Evolutionary conservation across 2,113 vertebrate genomes (phyloP), one percentile per base, ranked within the genome.

Genomic region (Orientallactaga bullata): DNA sequence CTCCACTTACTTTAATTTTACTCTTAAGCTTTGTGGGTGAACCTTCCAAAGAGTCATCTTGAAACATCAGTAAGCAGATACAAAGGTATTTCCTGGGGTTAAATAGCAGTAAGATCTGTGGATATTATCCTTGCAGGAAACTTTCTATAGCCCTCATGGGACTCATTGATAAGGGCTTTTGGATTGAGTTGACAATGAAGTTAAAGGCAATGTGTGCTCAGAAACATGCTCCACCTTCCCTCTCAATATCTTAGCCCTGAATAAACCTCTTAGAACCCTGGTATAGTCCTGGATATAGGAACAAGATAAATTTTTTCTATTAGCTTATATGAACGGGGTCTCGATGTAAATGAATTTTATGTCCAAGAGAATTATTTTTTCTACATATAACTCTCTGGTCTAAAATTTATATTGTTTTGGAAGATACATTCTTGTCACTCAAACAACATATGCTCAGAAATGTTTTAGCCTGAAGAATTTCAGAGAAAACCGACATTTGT

Each of bases 301-400:
- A 81, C 69, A 20, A 69, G n/a, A 58, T 85, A 55, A 78, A 85
- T 55, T 24, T n/a, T 76, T 90, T 13, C 32, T 35, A 72, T 17
- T 51, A 84, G 15, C 26, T 60, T 86, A n/a, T 80, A 84, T 84
- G 18, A 76, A 89, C 90, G 7, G 3, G 10, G 12, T 13, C 7
- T 94, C 94, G 65, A 69, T 89, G 73, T 39, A 87, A 93, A 65
- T 84, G 28, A 92, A 85, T 89, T 90, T 71, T 32, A 79, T 76
- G 15, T 69, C 17, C 80, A 84, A 42, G 81, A 58, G 7, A 87
- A 32, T 72, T 37, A 58, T 35, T 28, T 91, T 94, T 85, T 74
- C 7, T 24, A 21, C 17, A 78, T 39, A 80, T 77, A 65, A 66
- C 35, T 89, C 10, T 84, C 83, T 66, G 76, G 24, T 76, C 20